These are phyloP conservation scores for Oxyruncus cristatus DNA, from an alignment of 2,113 vertebrate genomes.

Conservation along the genomic window DNA sequence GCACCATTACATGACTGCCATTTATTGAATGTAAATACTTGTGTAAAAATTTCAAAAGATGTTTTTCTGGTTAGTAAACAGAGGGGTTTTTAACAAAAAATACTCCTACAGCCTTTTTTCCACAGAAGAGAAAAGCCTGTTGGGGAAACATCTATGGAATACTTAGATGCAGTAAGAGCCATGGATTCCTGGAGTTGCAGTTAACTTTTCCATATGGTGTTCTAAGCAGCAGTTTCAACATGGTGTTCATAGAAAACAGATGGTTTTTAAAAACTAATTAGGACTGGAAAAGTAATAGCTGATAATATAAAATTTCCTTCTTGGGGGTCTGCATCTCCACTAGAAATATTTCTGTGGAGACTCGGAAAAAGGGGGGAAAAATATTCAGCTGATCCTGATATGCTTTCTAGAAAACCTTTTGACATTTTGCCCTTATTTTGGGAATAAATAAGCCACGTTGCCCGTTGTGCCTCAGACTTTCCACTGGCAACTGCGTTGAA, in stretches of 20 bases:
- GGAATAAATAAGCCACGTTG: background rate
- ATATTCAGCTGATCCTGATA: background rate
- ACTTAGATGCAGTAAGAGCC: background rate
- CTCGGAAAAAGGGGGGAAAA: background rate
- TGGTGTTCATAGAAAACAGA: background rate
- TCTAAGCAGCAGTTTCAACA: background rate
- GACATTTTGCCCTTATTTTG: background rate
- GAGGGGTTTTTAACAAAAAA: background rate
- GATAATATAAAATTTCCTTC: background rate
- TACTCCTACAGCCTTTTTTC: background rate
- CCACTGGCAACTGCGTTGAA: background rate
- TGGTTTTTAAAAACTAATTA: conserved; percentile 8
- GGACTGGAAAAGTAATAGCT: background rate
- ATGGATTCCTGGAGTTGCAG: background rate
- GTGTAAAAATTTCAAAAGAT: background rate
- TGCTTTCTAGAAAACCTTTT: background rate
- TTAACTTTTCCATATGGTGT: background rate
- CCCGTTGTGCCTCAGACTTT: background rate
- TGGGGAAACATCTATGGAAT: background rate
- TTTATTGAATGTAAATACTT: background rate
- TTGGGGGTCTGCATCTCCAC: background rate
- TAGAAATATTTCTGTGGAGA: background rate
- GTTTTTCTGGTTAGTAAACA: background rate
- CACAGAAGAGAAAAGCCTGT: background rate
- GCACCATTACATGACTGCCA: background rate